Evolutionary conservation across 2,113 vertebrate genomes (phyloP), one percentile per base, ranked within the genome.

Genomic region (Progne subis): DNA sequence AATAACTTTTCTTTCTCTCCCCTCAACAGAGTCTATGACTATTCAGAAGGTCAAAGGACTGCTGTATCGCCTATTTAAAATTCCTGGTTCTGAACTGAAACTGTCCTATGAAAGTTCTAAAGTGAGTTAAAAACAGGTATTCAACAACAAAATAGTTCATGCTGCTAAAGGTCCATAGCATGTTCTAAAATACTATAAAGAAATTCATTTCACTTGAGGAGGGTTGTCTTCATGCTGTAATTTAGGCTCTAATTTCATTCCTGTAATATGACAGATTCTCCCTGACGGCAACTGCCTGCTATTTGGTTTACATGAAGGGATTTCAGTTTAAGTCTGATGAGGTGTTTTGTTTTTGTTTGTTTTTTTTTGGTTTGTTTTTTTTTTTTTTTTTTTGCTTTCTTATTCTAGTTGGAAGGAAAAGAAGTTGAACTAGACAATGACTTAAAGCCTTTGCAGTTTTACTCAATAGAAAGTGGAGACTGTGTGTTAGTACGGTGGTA

Each of bases 31-130:
- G 20, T 98, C 99, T 68, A 99, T 99, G 99, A 98, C 97, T 13
- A 68, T 99, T 71, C 99, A 99, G 92, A 99, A 99, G 94, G 98
- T 99, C 93, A 99, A 99, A 96, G 99, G 98, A 6, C 86, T 99
- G 64, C 97, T 99, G 14, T 98, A 98, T 85, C 97, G 99, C 69
- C 97, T 99, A 17, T 94, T 99, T 60, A 99, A 98, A 98, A 96
- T 99, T 61, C 98, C 99, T 47, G 98, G 97, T 41, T 97, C 98
- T 3, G 98, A 99, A 74, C 94, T 99, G 86, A 98, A 94, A 84
- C 93, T 99, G 86, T 98, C 97, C 82, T 99, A 99, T 32, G 94
- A 97, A 96, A 99, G 98, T 94, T 96, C 98, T 59, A 99, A 99
- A 98, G 99, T 99, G 97, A 98, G 98, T 88, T 64, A 87, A 87